Evolutionary conservation across 1,140 invertebrate species (phyloP), one percentile per base, ranked within the genome.

Genomic region (Habropoda laboriosa): DNA sequence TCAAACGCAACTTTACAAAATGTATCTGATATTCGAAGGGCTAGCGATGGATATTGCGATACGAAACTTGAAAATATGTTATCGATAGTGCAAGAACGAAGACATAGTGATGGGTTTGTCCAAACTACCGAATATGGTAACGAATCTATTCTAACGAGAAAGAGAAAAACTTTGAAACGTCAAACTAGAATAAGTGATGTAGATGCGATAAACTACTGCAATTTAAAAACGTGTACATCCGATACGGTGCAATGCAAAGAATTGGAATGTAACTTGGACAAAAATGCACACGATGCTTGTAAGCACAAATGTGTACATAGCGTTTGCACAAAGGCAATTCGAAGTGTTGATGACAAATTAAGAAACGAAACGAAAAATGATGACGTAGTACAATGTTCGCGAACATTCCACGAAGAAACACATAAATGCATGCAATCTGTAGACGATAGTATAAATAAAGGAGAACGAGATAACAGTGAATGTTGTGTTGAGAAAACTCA

Each of bases 21-120:
- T 53, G n/a, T 32, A 40, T 42, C 21, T 47, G 79, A 84, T 47
- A 53, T 67, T 57, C 86, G 91, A 68, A 71, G 88, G 70, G 85
- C 88, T 10, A 92, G 91, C 40, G 88, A 89, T 27, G 85, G 87
- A 57, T 81, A 61, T 5, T 79, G 55, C 12, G 79, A 85, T 18
- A 57, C 13, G 8, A 79, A 72, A 66, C 1, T 10, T 32, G 13
- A 7, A n/a, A 24, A 68, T 30, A 61, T 30, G 55, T 16, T 58
- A 27, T 53, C 67, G 7, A 57, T 24, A 3, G 73, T 83, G 10
- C 84, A 88, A 0, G 73, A 63, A 16, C 75, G 91, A 58, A 83
- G 90, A 80, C 86, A 83, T 32, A 92, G 91, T 18, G 90, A 92
- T 72, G 79, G 88, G 3, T 66, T 82, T 2, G 76, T 89, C 40